These are phyloP conservation scores for Carettochelys insculpta DNA, from an alignment of 2,113 vertebrate species.

Conservation along the genomic window DNA sequence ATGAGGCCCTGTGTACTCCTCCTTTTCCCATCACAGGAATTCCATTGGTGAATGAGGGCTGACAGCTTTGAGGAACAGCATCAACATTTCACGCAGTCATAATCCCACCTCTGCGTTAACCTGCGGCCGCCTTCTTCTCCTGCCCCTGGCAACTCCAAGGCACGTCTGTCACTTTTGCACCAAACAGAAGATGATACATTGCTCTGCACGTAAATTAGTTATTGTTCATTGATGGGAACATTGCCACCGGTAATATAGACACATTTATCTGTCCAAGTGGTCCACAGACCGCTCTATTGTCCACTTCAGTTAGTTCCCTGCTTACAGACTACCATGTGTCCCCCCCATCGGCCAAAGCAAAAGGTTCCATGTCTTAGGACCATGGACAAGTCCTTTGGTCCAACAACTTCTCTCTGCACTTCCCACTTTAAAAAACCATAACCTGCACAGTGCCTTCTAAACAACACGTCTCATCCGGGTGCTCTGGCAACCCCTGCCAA, in stretches of 20 bases:
- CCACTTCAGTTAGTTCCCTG: neutral
- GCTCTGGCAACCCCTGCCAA: slow-evolving; percentile 52
- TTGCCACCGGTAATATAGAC: neutral
- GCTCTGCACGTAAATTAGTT: rapidly evolving
- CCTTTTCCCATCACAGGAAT: neutral
- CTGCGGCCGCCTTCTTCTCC: neutral
- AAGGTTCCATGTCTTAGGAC: slow-evolving; percentile 41
- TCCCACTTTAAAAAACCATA: slow-evolving; percentile 58
- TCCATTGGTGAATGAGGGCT: neutral
- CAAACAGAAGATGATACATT: neutral
- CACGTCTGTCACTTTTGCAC: neutral
- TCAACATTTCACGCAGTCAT: neutral
- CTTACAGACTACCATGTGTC: neutral
- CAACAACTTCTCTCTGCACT: slow-evolving; percentile 49
- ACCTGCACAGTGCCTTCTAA: slow-evolving; percentile 49
- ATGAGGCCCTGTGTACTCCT: neutral
- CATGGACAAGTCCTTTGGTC: neutral
- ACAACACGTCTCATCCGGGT: slow-evolving; percentile 25
- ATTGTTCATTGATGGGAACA: neutral
- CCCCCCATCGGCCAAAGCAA: neutral
- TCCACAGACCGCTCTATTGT: neutral
- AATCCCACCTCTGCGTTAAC: neutral
- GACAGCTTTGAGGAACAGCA: neutral
- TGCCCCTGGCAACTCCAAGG: neutral
- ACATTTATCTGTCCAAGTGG: neutral